Percentiles rank a stretch among this genome's conserved stretches.
Evolutionary conservation across 1,140 invertebrate genomes (phyloP).

Genomic region (Eurosta solidaginis): DNA sequence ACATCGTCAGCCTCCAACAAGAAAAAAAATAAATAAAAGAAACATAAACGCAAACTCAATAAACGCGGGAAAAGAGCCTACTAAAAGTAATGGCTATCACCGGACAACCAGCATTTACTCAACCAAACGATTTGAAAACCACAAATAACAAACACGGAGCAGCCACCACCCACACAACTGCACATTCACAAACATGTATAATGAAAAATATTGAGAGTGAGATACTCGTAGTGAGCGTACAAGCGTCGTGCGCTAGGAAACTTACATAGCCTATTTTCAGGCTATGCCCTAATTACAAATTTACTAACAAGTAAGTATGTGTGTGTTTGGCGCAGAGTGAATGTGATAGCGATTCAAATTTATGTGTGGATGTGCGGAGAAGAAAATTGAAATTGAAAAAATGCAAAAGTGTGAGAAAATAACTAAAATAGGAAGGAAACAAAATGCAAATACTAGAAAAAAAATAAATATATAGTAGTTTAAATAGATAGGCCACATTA

Average conservation of each 20-base stretch:
- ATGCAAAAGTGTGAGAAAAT: neutral
- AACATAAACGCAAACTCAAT: neutral
- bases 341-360: neutral
- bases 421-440: neutral
- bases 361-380: neutral
- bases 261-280: constrained; percentile 13
- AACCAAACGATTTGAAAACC: neutral
- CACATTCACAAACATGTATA: neutral
- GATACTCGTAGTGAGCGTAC: neutral
- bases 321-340: neutral
- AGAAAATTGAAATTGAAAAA: neutral
- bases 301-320: neutral
- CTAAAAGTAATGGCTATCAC: too few relatives aligned
- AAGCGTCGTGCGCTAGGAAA: neutral
- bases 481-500: neutral
- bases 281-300: constrained; percentile 4
- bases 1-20: too few relatives aligned
- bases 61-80: neutral
- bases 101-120: neutral
- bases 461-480: neutral
- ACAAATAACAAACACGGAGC: neutral
- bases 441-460: neutral
- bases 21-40: too few relatives aligned
- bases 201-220: neutral
- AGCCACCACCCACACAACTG: neutral